Conservation (phyloP, 2,888 invertebrate species). For the Diaphora mendica region DNA sequence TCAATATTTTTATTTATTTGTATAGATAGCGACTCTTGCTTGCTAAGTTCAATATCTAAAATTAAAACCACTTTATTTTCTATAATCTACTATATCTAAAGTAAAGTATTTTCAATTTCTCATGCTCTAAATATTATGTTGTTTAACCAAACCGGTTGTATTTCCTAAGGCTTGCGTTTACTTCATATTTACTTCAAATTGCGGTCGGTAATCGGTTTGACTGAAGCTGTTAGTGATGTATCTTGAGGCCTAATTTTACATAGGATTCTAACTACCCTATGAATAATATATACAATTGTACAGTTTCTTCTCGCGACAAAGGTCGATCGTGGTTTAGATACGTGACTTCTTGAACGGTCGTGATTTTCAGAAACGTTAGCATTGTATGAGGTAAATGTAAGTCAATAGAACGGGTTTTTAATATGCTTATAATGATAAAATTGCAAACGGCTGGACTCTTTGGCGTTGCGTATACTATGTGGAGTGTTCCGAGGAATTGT, state of each 20-base stretch:
- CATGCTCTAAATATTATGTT: conserved; percentile 11
- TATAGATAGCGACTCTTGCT: too few relatives aligned
- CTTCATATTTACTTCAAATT: conserved; percentile 8
- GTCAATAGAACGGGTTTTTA: background rate
- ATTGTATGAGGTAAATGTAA: background rate
- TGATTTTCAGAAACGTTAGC: background rate
- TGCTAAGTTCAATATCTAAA: background rate
- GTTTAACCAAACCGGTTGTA: conserved; percentile 12
- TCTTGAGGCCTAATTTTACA: conserved; percentile 1
- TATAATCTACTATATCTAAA: background rate
- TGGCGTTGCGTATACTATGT: too few relatives aligned
- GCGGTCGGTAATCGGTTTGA: background rate
- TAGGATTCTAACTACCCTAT: background rate
- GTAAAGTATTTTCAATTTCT: background rate
- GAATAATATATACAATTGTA: background rate
- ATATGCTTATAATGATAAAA: background rate
- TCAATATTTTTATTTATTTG: too few relatives aligned
- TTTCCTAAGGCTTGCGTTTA: conserved; percentile 4
- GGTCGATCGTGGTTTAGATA: background rate
- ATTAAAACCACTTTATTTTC: background rate
- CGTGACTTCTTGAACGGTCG: background rate
- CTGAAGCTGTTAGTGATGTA: background rate
- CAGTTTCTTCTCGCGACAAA: background rate
- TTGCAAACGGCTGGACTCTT: too few relatives aligned
- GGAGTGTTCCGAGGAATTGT: too few relatives aligned